Evolutionary conservation across 2,797 vertebrate species (phyloP).

Genomic region (Lates japonicus): DNA sequence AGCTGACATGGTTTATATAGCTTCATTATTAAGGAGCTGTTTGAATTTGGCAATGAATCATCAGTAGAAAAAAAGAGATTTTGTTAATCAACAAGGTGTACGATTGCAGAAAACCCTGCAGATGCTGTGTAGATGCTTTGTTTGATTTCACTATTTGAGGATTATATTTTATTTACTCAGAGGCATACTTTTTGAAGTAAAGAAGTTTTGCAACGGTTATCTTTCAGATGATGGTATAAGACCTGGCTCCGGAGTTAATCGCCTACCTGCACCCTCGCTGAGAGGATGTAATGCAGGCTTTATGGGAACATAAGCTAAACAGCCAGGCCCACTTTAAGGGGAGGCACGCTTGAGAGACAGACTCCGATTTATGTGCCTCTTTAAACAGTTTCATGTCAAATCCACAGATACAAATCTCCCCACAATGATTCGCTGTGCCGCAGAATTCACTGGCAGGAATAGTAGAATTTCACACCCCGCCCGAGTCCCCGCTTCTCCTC

Average conservation of each 20-base stretch:
- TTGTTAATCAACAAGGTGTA: slow-evolving; percentile 51
- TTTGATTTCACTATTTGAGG: slow-evolving; percentile 39
- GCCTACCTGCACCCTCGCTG: slow-evolving; percentile 58
- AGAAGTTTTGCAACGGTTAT: slow-evolving; percentile 51
- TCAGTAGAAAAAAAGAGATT: slow-evolving; percentile 27
- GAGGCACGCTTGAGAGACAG: slow-evolving; percentile 66
- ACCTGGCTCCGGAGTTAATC: slow-evolving; percentile 63
- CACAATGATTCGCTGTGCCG: slow-evolving; percentile 78
- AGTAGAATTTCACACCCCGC: slow-evolving; percentile 74
- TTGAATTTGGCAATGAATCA: slow-evolving; percentile 56
- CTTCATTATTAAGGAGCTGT: slow-evolving; percentile 52
- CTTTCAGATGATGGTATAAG: slow-evolving; percentile 53
- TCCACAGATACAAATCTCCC: slow-evolving; percentile 80
- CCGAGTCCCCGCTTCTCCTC: slow-evolving; percentile 33
- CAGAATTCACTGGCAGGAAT: slow-evolving; percentile 77
- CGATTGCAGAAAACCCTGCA: slow-evolving; percentile 31
- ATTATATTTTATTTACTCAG: slow-evolving; percentile 37
- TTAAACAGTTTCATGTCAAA: slow-evolving; percentile 80
- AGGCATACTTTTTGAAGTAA: slow-evolving; percentile 39
- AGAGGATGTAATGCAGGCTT: slow-evolving; percentile 68
- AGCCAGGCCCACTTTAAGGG: slow-evolving; percentile 55
- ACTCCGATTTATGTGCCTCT: slow-evolving; percentile 74
- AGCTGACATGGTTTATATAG: slow-evolving; percentile 64
- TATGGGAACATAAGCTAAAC: slow-evolving; percentile 70
- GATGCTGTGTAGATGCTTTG: slow-evolving; percentile 39